Percentiles rank a stretch among this genome's conserved stretches.
phyloP scores from a whole-genome alignment of 2,797 vertebrate species.

The Chloroceryle amazona region DNA sequence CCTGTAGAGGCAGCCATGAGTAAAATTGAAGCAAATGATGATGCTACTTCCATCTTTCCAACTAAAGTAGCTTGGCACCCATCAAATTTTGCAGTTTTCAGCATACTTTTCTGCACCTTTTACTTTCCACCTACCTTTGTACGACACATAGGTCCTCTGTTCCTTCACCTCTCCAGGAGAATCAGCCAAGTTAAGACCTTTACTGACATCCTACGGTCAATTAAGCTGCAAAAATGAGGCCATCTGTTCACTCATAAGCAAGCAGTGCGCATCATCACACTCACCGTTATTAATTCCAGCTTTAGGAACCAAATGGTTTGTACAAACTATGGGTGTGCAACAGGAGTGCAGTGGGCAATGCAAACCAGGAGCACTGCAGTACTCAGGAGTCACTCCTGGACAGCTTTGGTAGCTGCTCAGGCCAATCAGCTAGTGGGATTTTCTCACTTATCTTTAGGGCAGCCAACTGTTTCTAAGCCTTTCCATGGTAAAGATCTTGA shows the following conservation, averaged over 20 bases:
- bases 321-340: too few species aligned
- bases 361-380: too few species aligned
- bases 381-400: too few species aligned
- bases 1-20: not conserved
- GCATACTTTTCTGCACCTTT: not conserved
- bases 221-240: not conserved
- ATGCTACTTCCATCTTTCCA: not conserved
- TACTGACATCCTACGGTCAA: accelerated
- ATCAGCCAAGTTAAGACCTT: not conserved
- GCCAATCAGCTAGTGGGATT: too few species aligned
- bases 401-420: too few species aligned
- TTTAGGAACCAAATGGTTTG: not conserved
- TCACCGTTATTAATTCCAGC: too few species aligned
- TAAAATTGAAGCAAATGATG: accelerated
- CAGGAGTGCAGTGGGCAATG: too few species aligned
- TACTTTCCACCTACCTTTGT: not conserved
- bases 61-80: not conserved
- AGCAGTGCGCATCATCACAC: accelerated
- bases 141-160: accelerated
- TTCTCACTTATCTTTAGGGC: too few species aligned
- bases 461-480: too few species aligned
- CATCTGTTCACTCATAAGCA: not conserved
- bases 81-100: not conserved
- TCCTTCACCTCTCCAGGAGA: not conserved
- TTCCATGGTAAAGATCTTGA: too few species aligned